These are phyloP conservation scores for Zelleria hepariella DNA, from an alignment of 2,888 invertebrate genomes.

Conservation along the genomic window DNA sequence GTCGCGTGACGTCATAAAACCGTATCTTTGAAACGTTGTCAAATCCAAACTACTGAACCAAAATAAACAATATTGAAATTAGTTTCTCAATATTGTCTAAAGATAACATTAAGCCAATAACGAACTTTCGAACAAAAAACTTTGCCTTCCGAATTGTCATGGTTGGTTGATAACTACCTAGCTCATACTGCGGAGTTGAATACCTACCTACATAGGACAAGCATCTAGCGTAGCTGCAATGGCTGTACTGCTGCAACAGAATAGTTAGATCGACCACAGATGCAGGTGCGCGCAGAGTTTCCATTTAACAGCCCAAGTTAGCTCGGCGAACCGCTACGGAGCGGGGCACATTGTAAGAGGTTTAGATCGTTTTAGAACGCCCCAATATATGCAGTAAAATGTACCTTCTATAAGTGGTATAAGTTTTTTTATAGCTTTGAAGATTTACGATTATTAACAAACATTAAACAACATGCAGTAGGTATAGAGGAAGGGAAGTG, in stretches of 20 bases:
- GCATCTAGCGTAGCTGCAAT: background rate
- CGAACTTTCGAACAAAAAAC: too few relatives aligned
- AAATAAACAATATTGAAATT: too few relatives aligned
- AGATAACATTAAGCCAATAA: too few relatives aligned
- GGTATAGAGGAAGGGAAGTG: background rate
- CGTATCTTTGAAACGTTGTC: too few relatives aligned
- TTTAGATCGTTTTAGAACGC: background rate
- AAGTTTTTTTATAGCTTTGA: background rate
- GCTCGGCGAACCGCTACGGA: background rate
- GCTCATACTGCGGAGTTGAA: too few relatives aligned
- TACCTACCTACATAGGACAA: background rate
- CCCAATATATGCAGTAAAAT: background rate
- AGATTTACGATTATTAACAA: background rate
- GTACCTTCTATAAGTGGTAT: background rate
- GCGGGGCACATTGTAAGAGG: background rate
- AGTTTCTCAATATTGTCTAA: too few relatives aligned
- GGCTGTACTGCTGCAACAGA: background rate
- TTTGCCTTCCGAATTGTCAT: too few relatives aligned
- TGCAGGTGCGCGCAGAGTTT: conserved; percentile 15
- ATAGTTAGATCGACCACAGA: conserved; percentile 7
- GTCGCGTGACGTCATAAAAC: too few relatives aligned
- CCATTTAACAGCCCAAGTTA: conserved; percentile 23
- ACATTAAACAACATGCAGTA: background rate
- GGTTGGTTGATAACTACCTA: too few relatives aligned
- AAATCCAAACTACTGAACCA: too few relatives aligned